Evolutionary conservation across 1,140 invertebrate species (phyloP), one percentile per base, ranked within the genome.

Genomic region (Samia ricini): DNA sequence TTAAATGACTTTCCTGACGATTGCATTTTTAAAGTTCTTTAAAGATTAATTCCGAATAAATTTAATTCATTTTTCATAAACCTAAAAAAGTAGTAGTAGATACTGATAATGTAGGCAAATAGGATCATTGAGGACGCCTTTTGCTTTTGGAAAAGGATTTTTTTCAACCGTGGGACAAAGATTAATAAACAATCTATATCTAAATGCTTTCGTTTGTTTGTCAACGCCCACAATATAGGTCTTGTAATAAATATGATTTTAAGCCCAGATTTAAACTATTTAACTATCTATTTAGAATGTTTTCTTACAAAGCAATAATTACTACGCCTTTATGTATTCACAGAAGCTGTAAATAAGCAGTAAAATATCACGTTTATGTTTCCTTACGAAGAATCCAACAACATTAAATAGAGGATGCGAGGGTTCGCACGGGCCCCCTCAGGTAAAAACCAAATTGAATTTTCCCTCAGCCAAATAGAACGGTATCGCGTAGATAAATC

Each of bases 401-500:
- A 79, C 76, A 77, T 81, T 79, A 77, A 74, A 74, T 65, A 71
- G 68, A 77, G 68, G 63, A 77, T 70, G 68, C 73, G 74, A 70
- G 71, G 75, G 75, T 72, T 71, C 66, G 61, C 72, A 73, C 72
- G 66, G 62, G 71, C 75, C 69, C 74, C 80, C 76, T 74, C 76
- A 79, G 80, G 81, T 81, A 82, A 84, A 87, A 88, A 85, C 79
- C 76, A 84, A 88, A 88, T 88, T 85, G 83, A 85, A 88, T 85
- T 81, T 81, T 74, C 80, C 73, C 77, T 74, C 83, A 64, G 67
- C 75, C 76, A 80, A 83, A 80, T 79, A 77, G 74, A 81, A 79
- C 79, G 79, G 77, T 85, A 85, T 88, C 83, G 77, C 77, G 75
- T 78, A 83, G 82, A 88, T 88, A 85, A 85, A 88, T 88, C 85